Evolutionary conservation across 2,797 vertebrate species (phyloP), one percentile per base, ranked within the genome.

Genomic region (Siniperca undulata): DNA sequence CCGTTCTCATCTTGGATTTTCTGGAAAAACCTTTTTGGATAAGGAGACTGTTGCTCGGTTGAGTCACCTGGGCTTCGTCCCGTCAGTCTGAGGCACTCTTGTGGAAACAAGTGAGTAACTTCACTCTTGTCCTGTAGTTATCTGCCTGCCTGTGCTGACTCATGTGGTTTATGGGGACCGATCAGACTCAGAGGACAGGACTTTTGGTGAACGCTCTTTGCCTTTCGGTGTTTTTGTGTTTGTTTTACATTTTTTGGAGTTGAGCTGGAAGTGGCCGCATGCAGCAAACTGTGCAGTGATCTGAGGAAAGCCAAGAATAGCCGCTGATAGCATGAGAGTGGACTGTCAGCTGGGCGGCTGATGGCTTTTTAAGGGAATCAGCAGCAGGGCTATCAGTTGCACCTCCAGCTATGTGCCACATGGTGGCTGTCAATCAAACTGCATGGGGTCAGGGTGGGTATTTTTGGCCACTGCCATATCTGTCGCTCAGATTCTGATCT

Each of bases 341-440:
- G 96, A 93, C 96, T 92, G 91, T 87, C 95, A 95, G 95, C 96
- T 94, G 93, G 93, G 92, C 90, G 3, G 89, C 88, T 83, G 58
- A 97, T 99, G 97, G 96, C 98, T 99, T 99, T 99, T 99, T 99
- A 99, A 98, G 98, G 98, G 97, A 99, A 99, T 98, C 97, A 94
- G 92, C 96, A 91, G 96, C 92, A 89, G 91, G n/a, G 93, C 91
- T 97, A 97, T 97, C 97, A 96, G 91, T 95, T 96, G 94, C 96
- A 92, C 78, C 93, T 88, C 90, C 93, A 94, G 96, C 90, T 95
- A 96, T 97, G 96, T 94, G 95, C 96, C 98, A 99, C 97, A 98
- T 99, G 98, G 94, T 95, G 93, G 83, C 97, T 99, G 97, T 98
- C 96, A 95, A 93, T 94, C 95, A 96, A 94, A 60, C 60, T 55